Evolutionary conservation across 2,888 invertebrate genomes (phyloP).

Genomic region (Trilocha varians): DNA sequence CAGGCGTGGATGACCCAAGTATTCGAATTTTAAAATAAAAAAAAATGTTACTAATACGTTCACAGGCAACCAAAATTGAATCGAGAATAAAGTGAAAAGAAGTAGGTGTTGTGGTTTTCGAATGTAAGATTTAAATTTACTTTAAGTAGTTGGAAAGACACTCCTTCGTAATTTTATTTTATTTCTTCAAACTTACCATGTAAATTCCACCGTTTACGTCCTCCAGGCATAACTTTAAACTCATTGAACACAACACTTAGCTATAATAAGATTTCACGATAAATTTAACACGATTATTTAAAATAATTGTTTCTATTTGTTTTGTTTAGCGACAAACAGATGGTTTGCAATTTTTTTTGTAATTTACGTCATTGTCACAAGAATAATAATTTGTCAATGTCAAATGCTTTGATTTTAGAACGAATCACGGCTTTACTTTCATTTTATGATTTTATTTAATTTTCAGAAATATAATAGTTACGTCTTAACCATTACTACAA

Average conservation of each 20-base stretch:
- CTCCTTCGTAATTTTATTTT: neutral
- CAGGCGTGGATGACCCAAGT: too few relatives aligned
- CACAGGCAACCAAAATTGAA: too few relatives aligned
- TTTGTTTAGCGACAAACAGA: slow-evolving; percentile 4
- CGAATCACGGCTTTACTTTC: neutral
- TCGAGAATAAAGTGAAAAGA: too few relatives aligned
- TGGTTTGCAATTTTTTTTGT: slow-evolving; percentile 11
- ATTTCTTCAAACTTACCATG: slow-evolving; percentile 72
- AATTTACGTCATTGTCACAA: slow-evolving; percentile 9
- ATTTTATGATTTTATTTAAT: too few relatives aligned
- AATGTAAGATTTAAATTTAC: too few relatives aligned
- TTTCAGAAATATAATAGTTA: too few relatives aligned
- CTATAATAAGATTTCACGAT: neutral
- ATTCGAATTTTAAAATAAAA: too few relatives aligned
- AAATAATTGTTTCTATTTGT: slow-evolving; percentile 6
- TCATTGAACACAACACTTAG: neutral
- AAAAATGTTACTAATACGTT: too few relatives aligned
- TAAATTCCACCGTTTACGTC: slow-evolving; percentile 83
- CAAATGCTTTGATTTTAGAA: slow-evolving; percentile 12
- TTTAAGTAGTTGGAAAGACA: too few relatives aligned
- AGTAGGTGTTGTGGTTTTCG: too few relatives aligned
- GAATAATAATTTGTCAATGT: slow-evolving; percentile 26
- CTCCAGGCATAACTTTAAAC: slow-evolving; percentile 64
- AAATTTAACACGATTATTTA: slow-evolving; percentile 7
- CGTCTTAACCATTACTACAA: too few relatives aligned